These are phyloP conservation scores for Leucoraja erinaceus DNA, from an alignment of 2,113 vertebrate species.

Conservation along the genomic window DNA sequence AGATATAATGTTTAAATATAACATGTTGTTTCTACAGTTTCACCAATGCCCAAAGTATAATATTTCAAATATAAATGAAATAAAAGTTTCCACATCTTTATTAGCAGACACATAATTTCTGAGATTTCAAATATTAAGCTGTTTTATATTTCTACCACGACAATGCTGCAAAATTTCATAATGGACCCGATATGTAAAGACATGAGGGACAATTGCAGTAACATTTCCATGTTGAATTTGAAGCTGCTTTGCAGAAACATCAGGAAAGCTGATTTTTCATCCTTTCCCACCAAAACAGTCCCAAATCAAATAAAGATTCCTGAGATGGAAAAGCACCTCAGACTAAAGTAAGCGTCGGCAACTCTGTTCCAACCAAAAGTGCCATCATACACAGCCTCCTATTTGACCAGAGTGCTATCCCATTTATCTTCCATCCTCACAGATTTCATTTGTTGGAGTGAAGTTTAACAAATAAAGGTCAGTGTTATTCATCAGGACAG, in stretches of 20 bases:
- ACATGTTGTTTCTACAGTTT: background rate
- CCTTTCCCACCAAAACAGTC: background rate
- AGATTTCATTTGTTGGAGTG: background rate
- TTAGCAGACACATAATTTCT: background rate
- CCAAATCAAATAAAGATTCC: background rate
- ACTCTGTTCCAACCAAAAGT: background rate
- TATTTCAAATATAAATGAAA: background rate
- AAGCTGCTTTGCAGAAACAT: background rate
- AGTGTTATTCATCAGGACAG: background rate
- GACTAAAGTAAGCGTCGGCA: background rate
- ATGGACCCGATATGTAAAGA: background rate
- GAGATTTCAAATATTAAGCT: background rate
- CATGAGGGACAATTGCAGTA: background rate
- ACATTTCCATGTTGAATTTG: background rate
- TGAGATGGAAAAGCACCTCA: background rate
- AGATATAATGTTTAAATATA: background rate
- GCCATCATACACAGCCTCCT: background rate
- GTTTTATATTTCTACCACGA: background rate
- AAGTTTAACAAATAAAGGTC: background rate
- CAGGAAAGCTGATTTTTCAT: background rate
- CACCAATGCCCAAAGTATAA: background rate
- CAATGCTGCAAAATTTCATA: background rate
- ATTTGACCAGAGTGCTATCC: background rate
- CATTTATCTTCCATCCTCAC: background rate
- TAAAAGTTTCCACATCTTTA: background rate